phyloP scores from a whole-genome alignment of 1,140 invertebrate genomes.

The Pemphigus obesinymphae region DNA sequence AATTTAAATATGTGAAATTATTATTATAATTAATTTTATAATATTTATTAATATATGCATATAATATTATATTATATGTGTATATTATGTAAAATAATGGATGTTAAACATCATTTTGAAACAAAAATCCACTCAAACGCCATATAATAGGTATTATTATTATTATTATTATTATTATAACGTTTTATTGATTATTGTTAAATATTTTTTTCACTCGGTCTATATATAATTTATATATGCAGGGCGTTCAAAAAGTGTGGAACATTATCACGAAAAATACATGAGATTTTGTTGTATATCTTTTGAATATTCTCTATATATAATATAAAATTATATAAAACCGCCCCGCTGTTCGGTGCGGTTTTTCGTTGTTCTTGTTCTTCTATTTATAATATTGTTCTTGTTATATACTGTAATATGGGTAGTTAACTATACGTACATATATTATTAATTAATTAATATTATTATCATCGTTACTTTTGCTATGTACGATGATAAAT shows the following conservation, averaged over 20 bases:
- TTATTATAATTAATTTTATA: conserved; percentile 21
- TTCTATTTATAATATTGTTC: too few relatives aligned
- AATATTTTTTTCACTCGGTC: conserved; percentile 18
- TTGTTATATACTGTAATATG: not conserved
- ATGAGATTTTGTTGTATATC: too few relatives aligned
- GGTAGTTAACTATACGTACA: not conserved
- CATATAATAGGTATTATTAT: conserved; percentile 10
- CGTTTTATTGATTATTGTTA: conserved; percentile 19
- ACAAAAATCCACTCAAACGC: not conserved
- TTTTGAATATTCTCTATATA: too few relatives aligned
- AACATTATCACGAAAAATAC: too few relatives aligned
- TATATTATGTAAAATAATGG: not conserved
- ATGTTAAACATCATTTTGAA: conserved; percentile 1
- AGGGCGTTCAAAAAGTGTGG: too few relatives aligned
- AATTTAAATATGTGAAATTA: conserved; percentile 11
- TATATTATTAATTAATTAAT: not conserved
- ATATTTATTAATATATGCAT: not conserved
- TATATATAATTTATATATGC: not conserved
- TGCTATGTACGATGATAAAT: too few relatives aligned
- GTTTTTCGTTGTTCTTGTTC: not conserved
- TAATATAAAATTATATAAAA: too few relatives aligned
- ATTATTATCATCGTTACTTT: not conserved
- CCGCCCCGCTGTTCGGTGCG: not conserved
- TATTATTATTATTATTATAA: conserved; percentile 2
- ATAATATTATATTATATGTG: not conserved